These are phyloP conservation scores for Neoarius graeffei DNA, from an alignment of 2,113 vertebrate genomes.

Conservation along the genomic window DNA sequence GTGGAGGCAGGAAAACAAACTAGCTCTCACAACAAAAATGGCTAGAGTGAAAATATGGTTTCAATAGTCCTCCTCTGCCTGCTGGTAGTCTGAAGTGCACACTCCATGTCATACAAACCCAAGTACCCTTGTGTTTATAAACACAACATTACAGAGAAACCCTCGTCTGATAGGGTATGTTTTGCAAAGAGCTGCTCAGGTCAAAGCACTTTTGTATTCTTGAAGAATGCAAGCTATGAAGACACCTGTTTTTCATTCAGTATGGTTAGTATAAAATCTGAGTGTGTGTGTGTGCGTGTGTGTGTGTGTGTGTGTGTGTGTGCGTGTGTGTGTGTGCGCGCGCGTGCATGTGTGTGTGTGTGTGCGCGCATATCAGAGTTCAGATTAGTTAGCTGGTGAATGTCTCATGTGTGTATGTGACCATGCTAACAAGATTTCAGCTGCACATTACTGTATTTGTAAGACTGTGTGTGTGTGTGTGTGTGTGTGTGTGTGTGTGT, in stretches of 20 bases:
- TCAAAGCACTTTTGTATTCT: constrained; percentile 75
- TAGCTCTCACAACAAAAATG: constrained; percentile 31
- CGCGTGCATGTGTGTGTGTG: constrained; percentile 13
- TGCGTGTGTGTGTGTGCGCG: constrained; percentile 8
- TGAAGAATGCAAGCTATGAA: constrained; percentile 74
- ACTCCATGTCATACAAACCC: constrained; percentile 65
- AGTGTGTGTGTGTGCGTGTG: constrained; percentile 38
- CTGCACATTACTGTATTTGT: background rate
- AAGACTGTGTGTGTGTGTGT: constrained; percentile 17
- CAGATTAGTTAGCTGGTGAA: constrained; percentile 20
- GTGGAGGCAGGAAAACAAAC: constrained; percentile 3
- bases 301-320: constrained; percentile 28
- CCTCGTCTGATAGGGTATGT: constrained; percentile 66
- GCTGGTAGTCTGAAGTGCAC: constrained; percentile 59
- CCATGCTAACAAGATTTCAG: constrained; percentile 19
- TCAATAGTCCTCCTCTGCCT: constrained; percentile 64
- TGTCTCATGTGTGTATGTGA: background rate
- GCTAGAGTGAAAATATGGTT: constrained; percentile 68
- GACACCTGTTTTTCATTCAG: constrained; percentile 81
- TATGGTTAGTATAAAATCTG: constrained; percentile 58
- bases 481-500: constrained; percentile 40
- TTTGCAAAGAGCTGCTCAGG: constrained; percentile 70
- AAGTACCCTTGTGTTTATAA: constrained; percentile 69
- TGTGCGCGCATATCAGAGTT: background rate
- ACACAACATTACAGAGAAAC: constrained; percentile 65